Percentiles rank a stretch among this genome's conserved stretches.
Conservation (phyloP, 2,113 vertebrate genomes). For the Ammodytes marinus region DNA sequence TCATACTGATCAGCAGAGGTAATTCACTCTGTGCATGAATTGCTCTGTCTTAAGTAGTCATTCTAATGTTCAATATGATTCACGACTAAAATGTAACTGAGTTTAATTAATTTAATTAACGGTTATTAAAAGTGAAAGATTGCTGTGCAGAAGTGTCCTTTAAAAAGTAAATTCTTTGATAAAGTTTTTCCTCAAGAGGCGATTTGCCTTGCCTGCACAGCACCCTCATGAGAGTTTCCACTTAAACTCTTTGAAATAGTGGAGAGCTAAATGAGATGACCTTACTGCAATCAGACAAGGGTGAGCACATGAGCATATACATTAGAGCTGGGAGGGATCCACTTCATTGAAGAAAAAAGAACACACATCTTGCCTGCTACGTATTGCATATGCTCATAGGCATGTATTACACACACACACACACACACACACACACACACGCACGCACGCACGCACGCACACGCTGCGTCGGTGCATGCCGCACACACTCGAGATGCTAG, state of each 20-base stretch:
- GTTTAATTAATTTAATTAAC: constrained; percentile 41
- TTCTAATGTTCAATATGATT: constrained; percentile 25
- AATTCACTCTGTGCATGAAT: constrained; percentile 18
- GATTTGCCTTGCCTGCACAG: constrained; percentile 13
- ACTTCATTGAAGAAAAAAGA: constrained; percentile 30
- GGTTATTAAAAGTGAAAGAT: constrained; percentile 15
- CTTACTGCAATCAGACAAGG: constrained; percentile 56
- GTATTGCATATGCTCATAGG: not conserved
- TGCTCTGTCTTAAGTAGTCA: constrained; percentile 9
- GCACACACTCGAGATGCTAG: constrained; percentile 19
- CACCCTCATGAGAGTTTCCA: constrained; percentile 45
- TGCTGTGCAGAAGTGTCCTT: constrained; percentile 36
- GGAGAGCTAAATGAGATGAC: constrained; percentile 50
- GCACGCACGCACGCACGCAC: not conserved
- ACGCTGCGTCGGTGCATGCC: not conserved
- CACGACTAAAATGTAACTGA: not conserved
- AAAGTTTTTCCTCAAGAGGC: constrained; percentile 41
- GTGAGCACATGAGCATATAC: constrained; percentile 24
- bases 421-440: not conserved
- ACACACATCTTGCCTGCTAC: not conserved
- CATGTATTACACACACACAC: not conserved
- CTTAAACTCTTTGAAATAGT: constrained; percentile 50
- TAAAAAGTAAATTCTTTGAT: constrained; percentile 46
- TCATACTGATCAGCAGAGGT: constrained; percentile 11
- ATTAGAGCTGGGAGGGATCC: constrained; percentile 31